Evolutionary conservation across 23 tunicate species (phyloP).

Genomic region (Ciona savignyi): DNA sequence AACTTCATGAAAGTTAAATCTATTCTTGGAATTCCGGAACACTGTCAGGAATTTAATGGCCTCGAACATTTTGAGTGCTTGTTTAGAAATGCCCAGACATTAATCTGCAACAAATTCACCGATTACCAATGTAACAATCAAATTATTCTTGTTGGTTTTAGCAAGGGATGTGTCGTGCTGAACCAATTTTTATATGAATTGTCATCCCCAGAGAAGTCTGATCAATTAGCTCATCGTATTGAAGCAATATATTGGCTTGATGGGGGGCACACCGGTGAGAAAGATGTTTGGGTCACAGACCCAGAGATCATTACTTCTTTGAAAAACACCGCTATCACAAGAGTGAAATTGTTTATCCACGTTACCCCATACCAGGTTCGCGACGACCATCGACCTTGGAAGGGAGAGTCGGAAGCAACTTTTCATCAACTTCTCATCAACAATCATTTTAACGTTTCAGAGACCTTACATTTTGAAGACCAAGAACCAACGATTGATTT

Average conservation of each 20-base stretch:
- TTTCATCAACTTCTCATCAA: slow-evolving; percentile 40
- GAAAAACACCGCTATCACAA: not conserved
- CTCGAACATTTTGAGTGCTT: slow-evolving; percentile 28
- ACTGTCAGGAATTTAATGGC: slow-evolving; percentile 31
- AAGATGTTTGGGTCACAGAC: slow-evolving; percentile 66
- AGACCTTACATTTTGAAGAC: slow-evolving; percentile 53
- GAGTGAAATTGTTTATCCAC: slow-evolving; percentile 33
- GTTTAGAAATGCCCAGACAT: slow-evolving; percentile 17
- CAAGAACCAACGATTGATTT: slow-evolving; percentile 18
- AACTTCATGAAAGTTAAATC: slow-evolving; percentile 80
- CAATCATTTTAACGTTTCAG: slow-evolving; percentile 16
- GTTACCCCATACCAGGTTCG: slow-evolving; percentile 75
- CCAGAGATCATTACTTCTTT: slow-evolving; percentile 20
- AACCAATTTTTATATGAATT: slow-evolving; percentile 75
- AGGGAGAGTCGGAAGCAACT: slow-evolving; percentile 53
- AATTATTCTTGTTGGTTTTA: slow-evolving; percentile 41
- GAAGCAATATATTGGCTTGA: slow-evolving; percentile 59
- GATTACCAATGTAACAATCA: not conserved
- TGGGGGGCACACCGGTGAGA: slow-evolving; percentile 91
- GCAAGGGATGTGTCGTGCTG: slow-evolving; percentile 89
- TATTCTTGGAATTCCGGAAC: slow-evolving; percentile 52
- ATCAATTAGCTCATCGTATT: slow-evolving; percentile 26
- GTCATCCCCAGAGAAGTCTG: not conserved
- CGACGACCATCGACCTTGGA: slow-evolving; percentile 68
- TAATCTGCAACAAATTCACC: not conserved